Evolutionary conservation across 2,113 vertebrate species (phyloP).

Genomic region (Cebidichthys violaceus): DNA sequence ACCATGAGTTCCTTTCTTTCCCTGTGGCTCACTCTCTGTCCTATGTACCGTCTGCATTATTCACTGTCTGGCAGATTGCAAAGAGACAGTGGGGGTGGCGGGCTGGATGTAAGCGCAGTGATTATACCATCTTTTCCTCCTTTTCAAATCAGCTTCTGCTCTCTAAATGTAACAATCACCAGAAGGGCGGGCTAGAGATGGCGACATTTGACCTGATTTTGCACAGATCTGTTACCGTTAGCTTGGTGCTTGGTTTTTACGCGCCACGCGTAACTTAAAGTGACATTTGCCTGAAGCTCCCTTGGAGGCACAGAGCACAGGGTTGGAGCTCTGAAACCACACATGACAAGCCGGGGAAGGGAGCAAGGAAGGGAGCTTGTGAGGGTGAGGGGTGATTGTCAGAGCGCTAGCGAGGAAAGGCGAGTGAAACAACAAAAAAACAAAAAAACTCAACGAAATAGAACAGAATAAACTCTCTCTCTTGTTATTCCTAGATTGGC

Average conservation of each 20-base stretch:
- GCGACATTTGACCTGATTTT: constrained; percentile 93
- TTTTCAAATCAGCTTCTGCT: constrained; percentile 71
- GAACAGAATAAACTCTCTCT: constrained; percentile 33
- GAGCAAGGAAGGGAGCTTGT: constrained; percentile 49
- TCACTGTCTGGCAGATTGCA: constrained; percentile 57
- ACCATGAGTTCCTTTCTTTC: constrained; percentile 14
- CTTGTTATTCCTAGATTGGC: constrained; percentile 12
- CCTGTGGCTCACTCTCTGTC: constrained; percentile 34
- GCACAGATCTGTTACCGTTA: constrained; percentile 94
- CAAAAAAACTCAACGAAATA: constrained; percentile 21
- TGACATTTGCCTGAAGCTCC: constrained; percentile 96
- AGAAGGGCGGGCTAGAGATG: constrained; percentile 65
- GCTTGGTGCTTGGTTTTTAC: constrained; percentile 89
- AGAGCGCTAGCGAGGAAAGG: constrained; percentile 34
- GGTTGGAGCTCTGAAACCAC: constrained; percentile 92
- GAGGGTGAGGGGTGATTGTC: constrained; percentile 60
- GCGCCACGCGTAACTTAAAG: constrained; percentile 93
- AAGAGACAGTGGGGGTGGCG: constrained; percentile 43
- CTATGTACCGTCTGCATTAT: constrained; percentile 45
- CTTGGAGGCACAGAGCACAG: constrained; percentile 89
- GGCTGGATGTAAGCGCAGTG: constrained; percentile 54
- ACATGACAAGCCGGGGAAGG: constrained; percentile 87
- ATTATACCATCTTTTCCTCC: constrained; percentile 74
- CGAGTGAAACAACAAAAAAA: background rate
- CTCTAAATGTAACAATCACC: constrained; percentile 76